phyloP scores from a whole-genome alignment of 1,140 invertebrate species.

The Sesamia nonagrioides region DNA sequence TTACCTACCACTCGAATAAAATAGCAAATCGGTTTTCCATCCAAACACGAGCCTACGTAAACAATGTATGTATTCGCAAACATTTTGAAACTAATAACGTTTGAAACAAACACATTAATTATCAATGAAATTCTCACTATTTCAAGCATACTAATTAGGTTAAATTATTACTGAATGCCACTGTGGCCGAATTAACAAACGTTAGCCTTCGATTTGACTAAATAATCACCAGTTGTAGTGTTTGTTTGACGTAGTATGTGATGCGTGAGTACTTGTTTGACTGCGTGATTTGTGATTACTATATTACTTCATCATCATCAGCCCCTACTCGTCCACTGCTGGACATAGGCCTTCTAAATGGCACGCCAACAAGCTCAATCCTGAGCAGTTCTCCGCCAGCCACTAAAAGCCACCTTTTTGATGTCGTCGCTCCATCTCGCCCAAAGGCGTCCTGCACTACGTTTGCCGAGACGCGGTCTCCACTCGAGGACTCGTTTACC shows the following conservation, averaged over 20 bases:
- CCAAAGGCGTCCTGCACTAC: too few species aligned
- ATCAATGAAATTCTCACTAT: conserved; percentile 31
- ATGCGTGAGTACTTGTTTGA: neutral
- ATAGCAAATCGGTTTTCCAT: conserved; percentile 2
- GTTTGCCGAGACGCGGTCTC: too few species aligned
- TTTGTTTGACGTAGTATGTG: neutral
- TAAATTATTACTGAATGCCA: conserved; percentile 36
- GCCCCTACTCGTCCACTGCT: too few species aligned
- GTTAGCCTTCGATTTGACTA: conserved; percentile 13
- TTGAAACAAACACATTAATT: conserved; percentile 38
- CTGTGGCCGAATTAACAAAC: conserved; percentile 30
- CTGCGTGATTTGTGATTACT: neutral
- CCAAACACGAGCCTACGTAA: neutral
- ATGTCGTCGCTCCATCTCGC: too few species aligned
- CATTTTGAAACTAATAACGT: conserved; percentile 27
- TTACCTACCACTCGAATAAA: neutral
- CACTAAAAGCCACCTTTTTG: too few species aligned
- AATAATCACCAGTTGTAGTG: conserved; percentile 1
- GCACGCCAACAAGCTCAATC: too few species aligned
- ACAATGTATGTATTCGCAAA: conserved; percentile 8
- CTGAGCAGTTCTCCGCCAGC: too few species aligned
- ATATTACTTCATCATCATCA: neutral
- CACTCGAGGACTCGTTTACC: too few species aligned
- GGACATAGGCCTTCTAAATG: too few species aligned
- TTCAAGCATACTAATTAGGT: conserved; percentile 35